phyloP scores from a whole-genome alignment of 2,797 vertebrate genomes.

The Anas capensis region DNA sequence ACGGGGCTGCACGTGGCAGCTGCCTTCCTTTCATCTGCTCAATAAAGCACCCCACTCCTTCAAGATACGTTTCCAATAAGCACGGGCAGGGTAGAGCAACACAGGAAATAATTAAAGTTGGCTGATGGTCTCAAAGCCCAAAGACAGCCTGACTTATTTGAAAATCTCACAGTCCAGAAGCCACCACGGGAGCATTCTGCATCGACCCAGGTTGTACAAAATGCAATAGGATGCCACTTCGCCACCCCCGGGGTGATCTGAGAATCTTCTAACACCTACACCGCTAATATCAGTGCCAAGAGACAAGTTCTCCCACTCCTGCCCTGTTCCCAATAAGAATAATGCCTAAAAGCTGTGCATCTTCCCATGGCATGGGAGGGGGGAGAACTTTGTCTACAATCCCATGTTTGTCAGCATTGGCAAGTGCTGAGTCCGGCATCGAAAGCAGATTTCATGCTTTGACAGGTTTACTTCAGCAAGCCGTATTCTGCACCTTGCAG shows the following conservation, averaged over 20 bases:
- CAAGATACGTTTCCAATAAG: not conserved
- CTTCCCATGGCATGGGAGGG: too few species aligned
- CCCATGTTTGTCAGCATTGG: not conserved
- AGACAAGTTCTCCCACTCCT: not conserved
- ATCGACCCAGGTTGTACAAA: not conserved
- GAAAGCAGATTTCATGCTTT: not conserved
- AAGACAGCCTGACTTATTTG: not conserved
- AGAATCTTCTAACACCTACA: not conserved
- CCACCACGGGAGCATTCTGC: not conserved
- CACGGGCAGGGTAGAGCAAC: not conserved
- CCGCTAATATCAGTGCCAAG: not conserved
- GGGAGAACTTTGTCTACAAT: too few species aligned
- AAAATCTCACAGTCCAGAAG: not conserved
- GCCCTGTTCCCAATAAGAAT: not conserved
- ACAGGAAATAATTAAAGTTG: not conserved
- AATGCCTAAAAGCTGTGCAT: not conserved
- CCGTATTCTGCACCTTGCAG: not conserved
- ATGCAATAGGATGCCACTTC: not conserved
- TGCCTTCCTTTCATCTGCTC: not conserved
- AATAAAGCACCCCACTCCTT: not conserved
- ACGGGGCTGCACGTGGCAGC: not conserved
- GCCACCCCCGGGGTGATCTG: not conserved
- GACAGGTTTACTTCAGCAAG: not conserved
- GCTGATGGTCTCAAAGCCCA: not conserved
- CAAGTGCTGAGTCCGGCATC: not conserved